A percentile compares a stretch with the other conserved stretches of the same genome.
Conservation (phyloP, 2,888 invertebrate genomes). For the Rhorus exstirpatorius region DNA sequence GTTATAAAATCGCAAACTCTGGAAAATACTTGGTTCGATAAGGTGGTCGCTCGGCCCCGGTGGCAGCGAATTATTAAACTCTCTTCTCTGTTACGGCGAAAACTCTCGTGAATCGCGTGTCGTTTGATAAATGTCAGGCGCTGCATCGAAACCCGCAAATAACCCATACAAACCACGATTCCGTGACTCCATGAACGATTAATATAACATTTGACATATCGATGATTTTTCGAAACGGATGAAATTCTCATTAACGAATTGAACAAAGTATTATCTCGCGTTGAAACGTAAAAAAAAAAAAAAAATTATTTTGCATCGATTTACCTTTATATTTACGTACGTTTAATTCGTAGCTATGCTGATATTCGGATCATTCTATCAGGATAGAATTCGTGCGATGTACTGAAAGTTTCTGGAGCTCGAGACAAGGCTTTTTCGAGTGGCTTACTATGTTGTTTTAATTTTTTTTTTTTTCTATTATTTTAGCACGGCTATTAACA, state of each 20-base stretch:
- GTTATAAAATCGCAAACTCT: neutral
- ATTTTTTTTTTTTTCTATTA: too few species aligned
- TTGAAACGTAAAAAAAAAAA: neutral
- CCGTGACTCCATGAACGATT: neutral
- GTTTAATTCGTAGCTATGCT: neutral
- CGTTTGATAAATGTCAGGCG: slow-evolving; percentile 69
- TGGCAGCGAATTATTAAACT: slow-evolving; percentile 67
- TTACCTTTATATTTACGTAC: neutral
- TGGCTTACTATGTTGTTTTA: too few species aligned
- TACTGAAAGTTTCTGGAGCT: neutral
- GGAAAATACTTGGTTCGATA: slow-evolving; percentile 37
- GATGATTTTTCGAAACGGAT: slow-evolving; percentile 21
- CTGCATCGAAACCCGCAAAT: slow-evolving; percentile 13
- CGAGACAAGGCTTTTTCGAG: slow-evolving; percentile 1
- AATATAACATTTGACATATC: neutral
- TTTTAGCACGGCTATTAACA: slow-evolving; percentile 20
- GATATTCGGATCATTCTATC: neutral
- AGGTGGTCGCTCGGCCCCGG: slow-evolving; percentile 23
- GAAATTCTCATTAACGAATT: neutral
- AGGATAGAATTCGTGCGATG: neutral
- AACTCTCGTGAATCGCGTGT: slow-evolving; percentile 64
- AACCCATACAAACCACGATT: slow-evolving; percentile 3
- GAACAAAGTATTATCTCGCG: neutral
- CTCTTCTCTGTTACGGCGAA: neutral
- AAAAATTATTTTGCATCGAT: neutral